These are phyloP conservation scores for Tromatobia lineatoria DNA, from an alignment of 2,888 invertebrate genomes.

Conservation along the genomic window DNA sequence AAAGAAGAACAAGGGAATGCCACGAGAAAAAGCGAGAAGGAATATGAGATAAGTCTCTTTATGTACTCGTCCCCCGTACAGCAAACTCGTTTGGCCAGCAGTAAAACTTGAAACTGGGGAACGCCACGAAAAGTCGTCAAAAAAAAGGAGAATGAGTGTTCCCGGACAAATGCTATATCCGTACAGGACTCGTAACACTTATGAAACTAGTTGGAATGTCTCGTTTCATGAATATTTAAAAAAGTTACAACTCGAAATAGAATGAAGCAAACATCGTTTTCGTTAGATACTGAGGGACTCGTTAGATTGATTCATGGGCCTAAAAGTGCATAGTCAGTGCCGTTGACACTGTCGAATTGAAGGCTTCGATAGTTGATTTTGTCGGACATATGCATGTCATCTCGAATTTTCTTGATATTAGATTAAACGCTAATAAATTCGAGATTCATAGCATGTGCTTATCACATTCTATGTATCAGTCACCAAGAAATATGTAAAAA, in stretches of 20 bases:
- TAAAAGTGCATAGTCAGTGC: constrained; percentile 3
- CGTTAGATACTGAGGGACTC: constrained; percentile 28
- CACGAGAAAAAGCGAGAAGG: constrained; percentile 25
- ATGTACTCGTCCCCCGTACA: constrained; percentile 51
- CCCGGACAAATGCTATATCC: constrained; percentile 47
- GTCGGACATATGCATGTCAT: neutral
- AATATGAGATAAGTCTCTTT: constrained; percentile 58
- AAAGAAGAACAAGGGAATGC: constrained; percentile 34
- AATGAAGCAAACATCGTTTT: constrained; percentile 16
- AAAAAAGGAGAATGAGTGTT: constrained; percentile 39
- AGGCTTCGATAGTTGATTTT: neutral
- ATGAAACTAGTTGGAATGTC: constrained; percentile 56
- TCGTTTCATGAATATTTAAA: constrained; percentile 60
- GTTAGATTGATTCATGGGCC: neutral
- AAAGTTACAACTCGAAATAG: constrained; percentile 41
- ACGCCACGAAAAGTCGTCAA: constrained; percentile 42
- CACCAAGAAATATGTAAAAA: no score
- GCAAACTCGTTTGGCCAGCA: constrained; percentile 65
- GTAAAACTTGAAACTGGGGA: constrained; percentile 64
- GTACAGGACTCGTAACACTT: constrained; percentile 56
- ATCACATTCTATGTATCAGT: neutral
- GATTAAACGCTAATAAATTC: neutral
- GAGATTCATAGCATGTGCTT: constrained; percentile 1
- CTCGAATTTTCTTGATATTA: neutral
- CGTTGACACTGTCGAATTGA: neutral